Evolutionary conservation across 23 tunicate species (phyloP), one percentile per base, ranked within the genome.

Genomic region (Ascidia mentula): DNA sequence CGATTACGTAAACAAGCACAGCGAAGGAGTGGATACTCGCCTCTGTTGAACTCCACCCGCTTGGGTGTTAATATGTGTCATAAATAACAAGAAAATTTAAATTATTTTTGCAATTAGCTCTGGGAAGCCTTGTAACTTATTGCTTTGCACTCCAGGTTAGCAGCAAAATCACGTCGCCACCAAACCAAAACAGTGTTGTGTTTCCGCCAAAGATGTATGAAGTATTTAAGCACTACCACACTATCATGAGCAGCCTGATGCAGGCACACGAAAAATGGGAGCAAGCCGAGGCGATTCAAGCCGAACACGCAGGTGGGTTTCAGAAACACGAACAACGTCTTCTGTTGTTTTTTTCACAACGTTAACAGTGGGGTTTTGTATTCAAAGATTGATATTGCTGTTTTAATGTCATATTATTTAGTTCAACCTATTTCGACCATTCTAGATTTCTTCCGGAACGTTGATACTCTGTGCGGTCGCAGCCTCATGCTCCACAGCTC

Each of bases 251-350:
- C 42, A 85, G 82, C 71, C 76, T 91, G 32, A 77, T 87, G 88
- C 88, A 59, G 9, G 88, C 97, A 1, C 97, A 91, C 39, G 91
- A 87, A 0, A 82, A 82, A 45, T 91, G 97, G 97, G 97, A 91
- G 32, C 80, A 80, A 59, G 82, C 86, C 7, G 89, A 85, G 53
- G 34, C 40, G 32, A 30, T 90, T 60, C 75, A 74, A 37, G 70
- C 75, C 4, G 96, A 85, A 59, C 89, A 89, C 34, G 37, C 79
- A 20, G 88, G 94, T 89, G 35, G 32, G 82, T 17, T 17, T n/a
- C n/a, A n/a, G n/a, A n/a, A n/a, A n/a, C n/a, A n/a, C n/a, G n/a
- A n/a, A n/a, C n/a, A n/a, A n/a, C n/a, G n/a, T n/a, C n/a, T n/a
- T n/a, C 53, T 12, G 53, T 42, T 42, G 53, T 42, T 15, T 15